Conservation (phyloP, 2,797 vertebrate species). For the Melanogrammus aeglefinus region DNA sequence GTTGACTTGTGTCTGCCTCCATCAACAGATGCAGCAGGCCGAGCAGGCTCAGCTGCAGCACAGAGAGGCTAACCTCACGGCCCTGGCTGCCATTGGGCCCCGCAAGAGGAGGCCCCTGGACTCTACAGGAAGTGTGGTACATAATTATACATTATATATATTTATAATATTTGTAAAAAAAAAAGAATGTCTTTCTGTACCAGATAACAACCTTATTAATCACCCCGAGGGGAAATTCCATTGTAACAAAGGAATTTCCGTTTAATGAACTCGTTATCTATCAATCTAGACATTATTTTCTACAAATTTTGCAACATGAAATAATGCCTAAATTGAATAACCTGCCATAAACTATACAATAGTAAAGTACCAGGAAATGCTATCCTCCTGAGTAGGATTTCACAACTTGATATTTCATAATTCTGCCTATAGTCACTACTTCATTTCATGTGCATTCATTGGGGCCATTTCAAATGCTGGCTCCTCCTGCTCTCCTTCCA, state of each 20-base stretch:
- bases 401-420: not conserved
- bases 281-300: no score
- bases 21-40: conserved; percentile 83
- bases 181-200: no score
- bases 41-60: conserved; percentile 87
- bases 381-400: no score
- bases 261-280: no score
- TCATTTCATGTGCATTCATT: not conserved
- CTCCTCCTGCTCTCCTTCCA: not conserved
- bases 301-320: no score
- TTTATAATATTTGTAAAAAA: no score
- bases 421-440: not conserved
- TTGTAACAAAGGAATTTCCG: no score
- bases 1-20: not conserved
- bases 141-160: not conserved
- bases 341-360: not conserved
- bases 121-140: conserved; percentile 75
- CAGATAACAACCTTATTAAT: no score
- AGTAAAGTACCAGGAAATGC: not conserved
- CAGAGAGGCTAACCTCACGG: conserved; percentile 88
- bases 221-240: no score
- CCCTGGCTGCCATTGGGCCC: conserved; percentile 91
- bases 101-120: conserved; percentile 85
- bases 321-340: not conserved
- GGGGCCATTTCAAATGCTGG: not conserved